Conservation (phyloP, 2,113 vertebrate genomes). For the Alligator sinensis region DNA sequence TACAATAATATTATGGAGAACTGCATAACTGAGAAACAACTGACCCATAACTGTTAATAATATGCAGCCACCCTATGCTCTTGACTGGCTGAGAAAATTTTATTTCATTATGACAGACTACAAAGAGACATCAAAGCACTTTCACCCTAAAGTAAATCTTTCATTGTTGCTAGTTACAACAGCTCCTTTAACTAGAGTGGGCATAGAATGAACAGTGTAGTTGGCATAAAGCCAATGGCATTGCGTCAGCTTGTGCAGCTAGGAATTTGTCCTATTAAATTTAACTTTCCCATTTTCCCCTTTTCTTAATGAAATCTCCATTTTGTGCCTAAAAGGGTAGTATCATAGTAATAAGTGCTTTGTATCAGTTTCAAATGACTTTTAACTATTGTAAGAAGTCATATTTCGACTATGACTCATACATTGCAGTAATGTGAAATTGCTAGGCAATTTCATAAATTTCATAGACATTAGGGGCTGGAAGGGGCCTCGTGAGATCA, state of each 20-base stretch:
- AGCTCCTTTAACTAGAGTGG: background rate
- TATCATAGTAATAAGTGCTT: background rate
- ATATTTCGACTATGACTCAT: background rate
- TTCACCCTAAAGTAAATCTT: background rate
- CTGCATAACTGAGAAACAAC: background rate
- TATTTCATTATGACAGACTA: background rate
- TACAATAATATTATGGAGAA: background rate
- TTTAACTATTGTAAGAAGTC: background rate
- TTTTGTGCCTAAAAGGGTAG: background rate
- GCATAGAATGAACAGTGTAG: background rate
- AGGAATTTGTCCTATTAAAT: background rate
- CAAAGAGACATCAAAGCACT: background rate
- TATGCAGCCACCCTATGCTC: background rate
- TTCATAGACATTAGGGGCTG: too few species aligned
- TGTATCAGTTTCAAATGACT: background rate
- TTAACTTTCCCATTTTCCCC: background rate
- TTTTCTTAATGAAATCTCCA: background rate
- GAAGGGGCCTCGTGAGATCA: too few species aligned
- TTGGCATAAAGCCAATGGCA: background rate
- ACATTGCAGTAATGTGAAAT: background rate
- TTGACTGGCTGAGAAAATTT: background rate
- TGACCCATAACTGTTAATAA: background rate
- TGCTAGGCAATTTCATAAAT: background rate
- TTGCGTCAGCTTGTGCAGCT: background rate
- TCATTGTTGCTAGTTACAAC: background rate